Evolutionary conservation across 2,797 vertebrate species (phyloP).

Genomic region (Chrosomus eos): DNA sequence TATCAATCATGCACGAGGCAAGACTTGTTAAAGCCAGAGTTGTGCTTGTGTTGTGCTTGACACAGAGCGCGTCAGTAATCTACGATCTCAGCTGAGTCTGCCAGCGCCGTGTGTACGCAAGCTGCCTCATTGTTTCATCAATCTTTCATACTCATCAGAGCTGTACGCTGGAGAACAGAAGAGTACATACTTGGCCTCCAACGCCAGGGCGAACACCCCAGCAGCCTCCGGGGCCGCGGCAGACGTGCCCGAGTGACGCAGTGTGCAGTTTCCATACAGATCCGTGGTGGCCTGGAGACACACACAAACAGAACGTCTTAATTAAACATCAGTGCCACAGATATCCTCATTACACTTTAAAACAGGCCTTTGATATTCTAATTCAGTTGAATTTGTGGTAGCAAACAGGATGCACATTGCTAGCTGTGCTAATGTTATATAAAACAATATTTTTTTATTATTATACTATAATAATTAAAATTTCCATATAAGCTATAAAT

Average conservation of each 20-base stretch:
- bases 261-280: constrained; percentile 96
- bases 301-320: constrained; percentile 17
- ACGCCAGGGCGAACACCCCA: constrained; percentile 94
- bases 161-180: constrained; percentile 24
- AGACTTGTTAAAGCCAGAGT: background rate
- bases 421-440: too few relatives aligned
- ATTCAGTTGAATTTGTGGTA: background rate
- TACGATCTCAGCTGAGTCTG: constrained; percentile 5
- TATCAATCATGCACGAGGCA: background rate
- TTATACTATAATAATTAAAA: too few relatives aligned
- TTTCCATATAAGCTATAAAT: too few relatives aligned
- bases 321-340: background rate
- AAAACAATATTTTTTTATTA: too few relatives aligned
- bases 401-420: background rate
- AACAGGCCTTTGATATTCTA: background rate
- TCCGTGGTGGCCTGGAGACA: constrained; percentile 94
- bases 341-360: background rate
- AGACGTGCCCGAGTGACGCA: constrained; percentile 97
- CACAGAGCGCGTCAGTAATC: constrained; percentile 14
- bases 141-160: constrained; percentile 33
- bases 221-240: constrained; percentile 97
- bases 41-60: background rate
- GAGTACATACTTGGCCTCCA: constrained; percentile 95
- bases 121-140: constrained; percentile 28
- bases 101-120: background rate